Conservation (phyloP, 2,113 vertebrate species). For the Hemicordylus capensis region DNA sequence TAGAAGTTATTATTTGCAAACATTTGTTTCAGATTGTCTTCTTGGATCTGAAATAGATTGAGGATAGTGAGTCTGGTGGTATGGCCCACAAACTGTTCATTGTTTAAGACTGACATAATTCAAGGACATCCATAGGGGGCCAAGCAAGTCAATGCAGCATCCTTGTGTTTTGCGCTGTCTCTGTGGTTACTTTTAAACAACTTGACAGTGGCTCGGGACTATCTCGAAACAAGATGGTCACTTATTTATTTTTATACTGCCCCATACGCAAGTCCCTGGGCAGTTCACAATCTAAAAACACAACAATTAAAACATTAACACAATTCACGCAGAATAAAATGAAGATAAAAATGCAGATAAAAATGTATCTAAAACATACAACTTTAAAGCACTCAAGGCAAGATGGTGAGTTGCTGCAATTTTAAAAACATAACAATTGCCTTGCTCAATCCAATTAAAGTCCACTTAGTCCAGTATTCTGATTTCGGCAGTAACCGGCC, state of each 20-base stretch:
- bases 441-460: neutral
- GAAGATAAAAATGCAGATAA: no score
- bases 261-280: no score
- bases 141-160: neutral
- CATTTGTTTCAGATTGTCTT: conserved; percentile 11
- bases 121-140: neutral
- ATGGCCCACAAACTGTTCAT: conserved; percentile 1
- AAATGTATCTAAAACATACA: no score
- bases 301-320: no score
- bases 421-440: neutral
- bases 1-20: neutral
- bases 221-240: neutral
- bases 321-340: no score
- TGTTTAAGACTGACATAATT: conserved; percentile 19
- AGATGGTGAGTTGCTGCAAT: neutral
- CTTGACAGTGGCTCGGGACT: neutral
- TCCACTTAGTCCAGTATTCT: neutral
- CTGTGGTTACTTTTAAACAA: conserved; percentile 9
- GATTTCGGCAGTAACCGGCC: neutral
- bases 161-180: conserved; percentile 1
- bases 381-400: neutral
- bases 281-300: no score
- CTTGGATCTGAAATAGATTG: neutral
- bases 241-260: no score
- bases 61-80: neutral